Percentiles rank a stretch among this genome's conserved stretches.
These are phyloP conservation scores for Lydus trimaculatus DNA, from an alignment of 2,888 invertebrate species.

Conservation along the genomic window DNA sequence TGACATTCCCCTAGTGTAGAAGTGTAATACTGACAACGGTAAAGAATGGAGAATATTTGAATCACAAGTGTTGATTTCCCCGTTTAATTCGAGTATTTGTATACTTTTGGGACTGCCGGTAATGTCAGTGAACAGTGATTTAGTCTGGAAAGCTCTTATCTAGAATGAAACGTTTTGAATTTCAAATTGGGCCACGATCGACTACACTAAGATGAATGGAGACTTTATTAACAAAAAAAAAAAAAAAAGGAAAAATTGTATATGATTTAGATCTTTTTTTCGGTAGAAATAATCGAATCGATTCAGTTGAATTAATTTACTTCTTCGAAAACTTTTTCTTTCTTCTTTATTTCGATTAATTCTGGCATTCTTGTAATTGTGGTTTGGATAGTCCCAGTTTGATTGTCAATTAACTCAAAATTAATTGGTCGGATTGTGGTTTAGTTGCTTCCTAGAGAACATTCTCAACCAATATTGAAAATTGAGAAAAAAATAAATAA, in stretches of 20 bases:
- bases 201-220: constrained; percentile 47
- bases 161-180: constrained; percentile 60
- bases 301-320: background rate
- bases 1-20: background rate
- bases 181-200: constrained; percentile 51
- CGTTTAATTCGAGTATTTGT: constrained; percentile 53
- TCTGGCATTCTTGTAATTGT: background rate
- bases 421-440: background rate
- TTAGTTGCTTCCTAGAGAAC: background rate
- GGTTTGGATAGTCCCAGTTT: background rate
- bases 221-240: constrained; percentile 36
- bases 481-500: background rate
- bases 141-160: constrained; percentile 56
- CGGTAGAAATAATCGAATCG: background rate
- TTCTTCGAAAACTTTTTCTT: background rate
- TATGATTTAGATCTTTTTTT: background rate
- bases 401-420: background rate
- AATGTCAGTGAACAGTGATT: constrained; percentile 47
- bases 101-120: constrained; percentile 44
- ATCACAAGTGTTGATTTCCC: constrained; percentile 35
- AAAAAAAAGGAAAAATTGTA: background rate
- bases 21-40: background rate
- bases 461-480: background rate
- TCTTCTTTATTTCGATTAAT: background rate
- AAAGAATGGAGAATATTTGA: constrained; percentile 31